Conservation (phyloP, 2,797 vertebrate species). For the Cottoperca gobio region DNA sequence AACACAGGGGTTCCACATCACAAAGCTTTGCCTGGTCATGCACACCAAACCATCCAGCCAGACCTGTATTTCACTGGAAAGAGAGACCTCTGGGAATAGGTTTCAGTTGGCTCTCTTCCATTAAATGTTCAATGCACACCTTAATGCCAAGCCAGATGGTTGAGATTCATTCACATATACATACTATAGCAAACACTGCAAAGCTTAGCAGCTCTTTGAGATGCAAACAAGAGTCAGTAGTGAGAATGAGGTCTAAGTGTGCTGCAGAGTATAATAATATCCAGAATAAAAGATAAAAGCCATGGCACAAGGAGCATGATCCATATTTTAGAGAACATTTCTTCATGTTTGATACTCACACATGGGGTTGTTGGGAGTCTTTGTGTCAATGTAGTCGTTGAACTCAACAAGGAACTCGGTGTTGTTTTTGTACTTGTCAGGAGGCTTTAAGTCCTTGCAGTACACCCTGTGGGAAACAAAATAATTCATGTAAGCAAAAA, state of each 20-base stretch:
- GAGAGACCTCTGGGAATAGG: constrained; percentile 60
- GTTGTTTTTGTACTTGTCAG: constrained; percentile 92
- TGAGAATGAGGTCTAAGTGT: constrained; percentile 12
- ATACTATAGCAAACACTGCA: constrained; percentile 24
- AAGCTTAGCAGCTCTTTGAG: constrained; percentile 48
- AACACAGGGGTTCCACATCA: constrained; percentile 74
- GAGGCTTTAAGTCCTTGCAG: constrained; percentile 90
- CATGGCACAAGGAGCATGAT: background rate
- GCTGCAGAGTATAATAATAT: constrained; percentile 6
- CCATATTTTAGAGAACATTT: background rate
- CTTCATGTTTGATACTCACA: constrained; percentile 88
- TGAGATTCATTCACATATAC: constrained; percentile 49
- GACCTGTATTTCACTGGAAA: constrained; percentile 64
- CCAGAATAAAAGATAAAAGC: background rate
- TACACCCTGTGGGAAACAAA: constrained; percentile 85
- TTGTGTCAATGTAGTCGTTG: constrained; percentile 92
- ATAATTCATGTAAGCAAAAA: background rate
- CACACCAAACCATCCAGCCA: constrained; percentile 68
- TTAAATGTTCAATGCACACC: constrained; percentile 66
- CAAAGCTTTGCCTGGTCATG: constrained; percentile 76
- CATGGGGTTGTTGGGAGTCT: constrained; percentile 90
- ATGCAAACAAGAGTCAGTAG: constrained; percentile 46
- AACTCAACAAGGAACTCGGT: constrained; percentile 95
- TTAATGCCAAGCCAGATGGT: constrained; percentile 66
- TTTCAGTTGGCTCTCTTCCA: constrained; percentile 55